Evolutionary conservation across 2,797 vertebrate genomes (phyloP).

Genomic region (Pteronotus mesoamericanus): DNA sequence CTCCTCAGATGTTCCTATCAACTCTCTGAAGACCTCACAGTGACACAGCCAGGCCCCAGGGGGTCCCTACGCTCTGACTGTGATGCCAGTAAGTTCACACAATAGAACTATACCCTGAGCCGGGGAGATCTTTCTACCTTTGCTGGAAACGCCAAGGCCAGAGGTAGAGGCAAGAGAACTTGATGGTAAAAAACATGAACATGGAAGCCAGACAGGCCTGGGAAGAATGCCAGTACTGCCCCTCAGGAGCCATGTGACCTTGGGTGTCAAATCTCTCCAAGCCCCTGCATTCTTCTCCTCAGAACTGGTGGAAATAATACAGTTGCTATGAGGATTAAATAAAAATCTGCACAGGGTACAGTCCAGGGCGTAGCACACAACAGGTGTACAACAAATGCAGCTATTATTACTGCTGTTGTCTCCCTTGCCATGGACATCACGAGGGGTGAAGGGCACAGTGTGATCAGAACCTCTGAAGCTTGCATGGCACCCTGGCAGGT

Average conservation of each 20-base stretch:
- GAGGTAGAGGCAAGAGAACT: not conserved
- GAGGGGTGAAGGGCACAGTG: not conserved
- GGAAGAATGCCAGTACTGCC: not conserved
- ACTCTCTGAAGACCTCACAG: not conserved
- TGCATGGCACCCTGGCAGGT: not conserved
- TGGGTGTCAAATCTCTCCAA: not conserved
- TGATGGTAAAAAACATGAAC: not conserved
- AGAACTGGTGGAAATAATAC: not conserved
- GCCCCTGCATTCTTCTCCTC: not conserved
- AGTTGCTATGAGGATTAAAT: not conserved
- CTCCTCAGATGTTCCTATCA: rapidly evolving
- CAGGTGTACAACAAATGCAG: not conserved
- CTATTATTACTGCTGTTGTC: not conserved
- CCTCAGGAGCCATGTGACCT: not conserved
- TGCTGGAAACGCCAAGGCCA: not conserved
- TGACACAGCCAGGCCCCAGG: not conserved
- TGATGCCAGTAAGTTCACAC: not conserved
- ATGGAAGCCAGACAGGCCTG: not conserved
- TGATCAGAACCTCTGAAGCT: not conserved
- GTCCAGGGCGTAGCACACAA: not conserved
- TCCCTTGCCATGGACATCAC: not conserved
- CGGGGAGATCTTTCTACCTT: not conserved
- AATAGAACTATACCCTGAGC: not conserved
- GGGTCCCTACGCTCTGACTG: not conserved
- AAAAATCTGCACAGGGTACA: not conserved